phyloP scores from a whole-genome alignment of 2,113 vertebrate genomes.

The Cebidichthys violaceus region DNA sequence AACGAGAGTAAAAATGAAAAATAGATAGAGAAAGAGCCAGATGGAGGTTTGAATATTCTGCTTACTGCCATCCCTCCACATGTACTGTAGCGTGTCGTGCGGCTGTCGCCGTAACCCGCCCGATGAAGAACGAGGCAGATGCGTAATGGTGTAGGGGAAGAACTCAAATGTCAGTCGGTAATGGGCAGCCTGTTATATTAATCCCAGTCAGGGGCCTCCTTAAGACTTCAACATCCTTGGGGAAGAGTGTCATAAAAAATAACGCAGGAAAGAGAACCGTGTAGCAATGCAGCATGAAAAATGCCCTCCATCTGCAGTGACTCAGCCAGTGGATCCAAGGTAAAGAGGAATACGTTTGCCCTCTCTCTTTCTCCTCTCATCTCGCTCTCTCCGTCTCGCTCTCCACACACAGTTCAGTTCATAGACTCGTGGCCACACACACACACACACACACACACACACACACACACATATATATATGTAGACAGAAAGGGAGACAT shows the following conservation, averaged over 20 bases:
- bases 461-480: not conserved
- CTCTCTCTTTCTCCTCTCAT: constrained; percentile 48
- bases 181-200: constrained; percentile 67
- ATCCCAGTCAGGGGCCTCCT: constrained; percentile 73
- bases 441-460: not conserved
- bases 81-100: constrained; percentile 8
- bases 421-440: constrained; percentile 3
- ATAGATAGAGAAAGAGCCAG: constrained; percentile 26
- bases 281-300: constrained; percentile 79
- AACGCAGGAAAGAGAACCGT: constrained; percentile 61
- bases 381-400: constrained; percentile 40
- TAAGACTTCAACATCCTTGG: constrained; percentile 65
- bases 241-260: constrained; percentile 73
- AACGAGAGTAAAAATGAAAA: constrained; percentile 40
- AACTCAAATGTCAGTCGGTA: constrained; percentile 71
- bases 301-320: constrained; percentile 79
- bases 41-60: constrained; percentile 45
- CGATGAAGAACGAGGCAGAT: constrained; percentile 30
- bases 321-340: constrained; percentile 74
- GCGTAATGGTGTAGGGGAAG: constrained; percentile 39
- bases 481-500: constrained; percentile 25
- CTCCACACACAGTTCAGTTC: constrained; percentile 4
- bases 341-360: constrained; percentile 73
- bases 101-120: constrained; percentile 40
- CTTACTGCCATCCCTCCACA: constrained; percentile 17